Evolutionary conservation across 1,140 invertebrate genomes (phyloP).

Genomic region (Limonius californicus): DNA sequence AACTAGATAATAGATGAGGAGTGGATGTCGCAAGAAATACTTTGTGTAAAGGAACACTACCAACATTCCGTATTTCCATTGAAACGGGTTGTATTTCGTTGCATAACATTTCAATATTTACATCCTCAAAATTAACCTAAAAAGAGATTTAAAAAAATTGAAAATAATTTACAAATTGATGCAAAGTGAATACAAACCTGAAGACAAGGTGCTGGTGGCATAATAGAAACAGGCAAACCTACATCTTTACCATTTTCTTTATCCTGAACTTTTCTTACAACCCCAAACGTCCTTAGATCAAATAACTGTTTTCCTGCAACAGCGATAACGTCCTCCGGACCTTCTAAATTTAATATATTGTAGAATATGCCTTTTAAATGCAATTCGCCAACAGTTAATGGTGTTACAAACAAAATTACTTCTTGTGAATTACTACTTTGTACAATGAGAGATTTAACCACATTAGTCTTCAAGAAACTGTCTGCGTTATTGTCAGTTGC

Average conservation of each 20-base stretch:
- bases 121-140: constrained; percentile 64
- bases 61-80: constrained; percentile 66
- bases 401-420: constrained; percentile 48
- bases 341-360: constrained; percentile 41
- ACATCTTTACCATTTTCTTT: constrained; percentile 51
- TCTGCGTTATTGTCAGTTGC: constrained; percentile 42
- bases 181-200: constrained; percentile 58
- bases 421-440: constrained; percentile 45
- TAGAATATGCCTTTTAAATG: constrained; percentile 48
- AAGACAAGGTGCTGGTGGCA: constrained; percentile 66
- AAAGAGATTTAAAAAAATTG: no score
- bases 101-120: constrained; percentile 64
- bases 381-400: constrained; percentile 48
- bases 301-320: constrained; percentile 64
- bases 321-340: constrained; percentile 43
- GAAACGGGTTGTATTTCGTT: constrained; percentile 68
- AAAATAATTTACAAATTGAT: no score
- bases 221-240: constrained; percentile 61
- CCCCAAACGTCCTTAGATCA: constrained; percentile 49
- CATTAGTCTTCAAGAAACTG: constrained; percentile 46
- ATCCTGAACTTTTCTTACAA: constrained; percentile 46
- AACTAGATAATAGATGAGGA: constrained; percentile 59
- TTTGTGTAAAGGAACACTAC: constrained; percentile 61
- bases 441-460: constrained; percentile 45
- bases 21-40: constrained; percentile 64